phyloP scores from a whole-genome alignment of 2,797 vertebrate genomes.

The Darevskia nairensis region DNA sequence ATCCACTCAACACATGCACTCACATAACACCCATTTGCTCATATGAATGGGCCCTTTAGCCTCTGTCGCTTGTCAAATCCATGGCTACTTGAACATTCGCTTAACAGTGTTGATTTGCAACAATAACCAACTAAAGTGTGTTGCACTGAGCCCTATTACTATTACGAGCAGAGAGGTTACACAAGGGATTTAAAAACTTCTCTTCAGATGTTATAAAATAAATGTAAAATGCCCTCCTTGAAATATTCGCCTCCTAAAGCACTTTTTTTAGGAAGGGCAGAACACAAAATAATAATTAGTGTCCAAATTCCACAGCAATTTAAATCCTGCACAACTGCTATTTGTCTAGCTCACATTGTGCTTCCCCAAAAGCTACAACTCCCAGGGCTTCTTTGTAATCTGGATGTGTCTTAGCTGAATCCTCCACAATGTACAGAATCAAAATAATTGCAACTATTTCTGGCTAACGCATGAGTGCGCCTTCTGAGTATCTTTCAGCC shows the following conservation, averaged over 20 bases:
- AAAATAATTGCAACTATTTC: background rate
- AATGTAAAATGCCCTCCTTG: constrained; percentile 16
- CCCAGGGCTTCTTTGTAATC: background rate
- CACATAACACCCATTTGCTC: background rate
- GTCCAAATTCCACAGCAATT: background rate
- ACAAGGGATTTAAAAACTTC: constrained; percentile 26
- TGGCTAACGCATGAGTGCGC: background rate
- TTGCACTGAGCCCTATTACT: background rate
- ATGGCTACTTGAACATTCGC: background rate
- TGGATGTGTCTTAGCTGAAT: background rate
- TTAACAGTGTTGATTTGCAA: background rate
- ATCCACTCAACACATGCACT: background rate
- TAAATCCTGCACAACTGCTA: background rate
- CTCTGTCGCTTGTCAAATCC: background rate
- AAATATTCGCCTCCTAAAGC: background rate
- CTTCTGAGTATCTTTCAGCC: background rate
- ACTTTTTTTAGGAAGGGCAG: background rate
- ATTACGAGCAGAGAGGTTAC: constrained; percentile 22
- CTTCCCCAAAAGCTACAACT: background rate
- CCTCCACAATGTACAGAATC: background rate
- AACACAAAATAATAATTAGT: background rate
- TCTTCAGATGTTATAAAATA: constrained; percentile 31
- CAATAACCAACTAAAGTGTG: constrained; percentile 23
- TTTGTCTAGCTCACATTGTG: background rate
- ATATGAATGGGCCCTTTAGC: background rate